phyloP scores from a whole-genome alignment of 2,797 vertebrate species.

The Rhinichthys osculus region DNA sequence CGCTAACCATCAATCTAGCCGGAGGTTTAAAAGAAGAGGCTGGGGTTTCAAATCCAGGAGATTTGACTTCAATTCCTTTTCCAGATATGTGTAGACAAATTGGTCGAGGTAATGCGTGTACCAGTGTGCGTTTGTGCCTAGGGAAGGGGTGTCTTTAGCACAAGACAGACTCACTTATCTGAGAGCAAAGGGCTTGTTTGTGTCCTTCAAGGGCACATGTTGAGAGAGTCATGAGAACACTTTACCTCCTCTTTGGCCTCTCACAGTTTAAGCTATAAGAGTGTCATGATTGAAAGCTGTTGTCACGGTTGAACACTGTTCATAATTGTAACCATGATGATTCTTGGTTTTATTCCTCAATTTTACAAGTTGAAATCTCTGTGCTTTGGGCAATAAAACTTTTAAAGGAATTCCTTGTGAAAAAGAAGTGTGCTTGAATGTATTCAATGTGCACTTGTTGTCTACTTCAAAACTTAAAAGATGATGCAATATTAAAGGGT shows the following conservation, averaged over 20 bases:
- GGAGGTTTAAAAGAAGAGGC: conserved; percentile 62
- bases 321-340: not conserved
- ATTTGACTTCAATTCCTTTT: conserved; percentile 71
- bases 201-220: conserved; percentile 30
- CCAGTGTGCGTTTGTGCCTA: conserved; percentile 6
- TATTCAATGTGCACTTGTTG: not conserved
- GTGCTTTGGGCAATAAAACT: not conserved
- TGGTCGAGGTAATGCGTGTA: conserved; percentile 28
- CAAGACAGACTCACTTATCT: conserved; percentile 46
- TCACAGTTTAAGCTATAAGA: conserved; percentile 41
- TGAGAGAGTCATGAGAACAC: conserved; percentile 8
- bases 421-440: not conserved
- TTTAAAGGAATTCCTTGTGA: not conserved
- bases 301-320: conserved; percentile 1
- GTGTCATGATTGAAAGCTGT: not conserved
- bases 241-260: conserved; percentile 52
- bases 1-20: conserved; percentile 71
- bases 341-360: not conserved
- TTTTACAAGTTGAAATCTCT: not conserved
- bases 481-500: not conserved
- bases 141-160: conserved; percentile 31
- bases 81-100: conserved; percentile 65
- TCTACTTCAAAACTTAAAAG: not conserved
- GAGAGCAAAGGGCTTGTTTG: conserved; percentile 57
- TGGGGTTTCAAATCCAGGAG: conserved; percentile 64